phyloP scores from a whole-genome alignment of 2,888 invertebrate genomes.

The Cinara cedri region DNA sequence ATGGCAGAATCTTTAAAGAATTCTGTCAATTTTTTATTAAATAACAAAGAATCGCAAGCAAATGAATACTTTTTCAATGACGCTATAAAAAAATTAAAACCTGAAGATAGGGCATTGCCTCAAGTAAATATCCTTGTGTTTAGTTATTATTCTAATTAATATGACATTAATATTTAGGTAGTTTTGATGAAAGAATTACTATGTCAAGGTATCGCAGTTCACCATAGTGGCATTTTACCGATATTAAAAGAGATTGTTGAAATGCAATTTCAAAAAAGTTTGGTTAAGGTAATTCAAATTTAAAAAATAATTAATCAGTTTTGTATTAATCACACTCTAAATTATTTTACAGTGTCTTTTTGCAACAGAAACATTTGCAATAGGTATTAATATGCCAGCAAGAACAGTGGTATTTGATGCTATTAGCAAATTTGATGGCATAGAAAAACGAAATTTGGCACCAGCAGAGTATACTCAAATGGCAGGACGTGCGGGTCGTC shows the following conservation, averaged over 20 bases:
- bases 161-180: constrained; percentile 65
- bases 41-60: constrained; percentile 80
- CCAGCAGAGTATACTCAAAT: constrained; percentile 98
- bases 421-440: constrained; percentile 88
- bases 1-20: constrained; percentile 67
- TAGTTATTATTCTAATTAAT: background rate
- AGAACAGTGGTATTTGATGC: constrained; percentile 96
- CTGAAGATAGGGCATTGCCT: constrained; percentile 84
- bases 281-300: constrained; percentile 74
- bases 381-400: constrained; percentile 99
- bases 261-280: constrained; percentile 90
- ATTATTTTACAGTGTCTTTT: constrained; percentile 75
- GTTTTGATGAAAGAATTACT: constrained; percentile 73
- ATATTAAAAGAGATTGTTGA: constrained; percentile 99
- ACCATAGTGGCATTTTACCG: constrained; percentile 97
- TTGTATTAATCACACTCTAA: constrained; percentile 7
- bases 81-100: constrained; percentile 81
- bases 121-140: constrained; percentile 68
- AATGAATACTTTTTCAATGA: constrained; percentile 86
- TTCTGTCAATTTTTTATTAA: constrained; percentile 66
- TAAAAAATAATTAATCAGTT: background rate
- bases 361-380: constrained; percentile 99
- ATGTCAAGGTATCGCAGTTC: constrained; percentile 90
- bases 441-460: constrained; percentile 74
- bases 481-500: constrained; percentile 95